Evolutionary conservation across 2,888 invertebrate species (phyloP), one percentile per base, ranked within the genome.

Genomic region (Allolobophora icterica): DNA sequence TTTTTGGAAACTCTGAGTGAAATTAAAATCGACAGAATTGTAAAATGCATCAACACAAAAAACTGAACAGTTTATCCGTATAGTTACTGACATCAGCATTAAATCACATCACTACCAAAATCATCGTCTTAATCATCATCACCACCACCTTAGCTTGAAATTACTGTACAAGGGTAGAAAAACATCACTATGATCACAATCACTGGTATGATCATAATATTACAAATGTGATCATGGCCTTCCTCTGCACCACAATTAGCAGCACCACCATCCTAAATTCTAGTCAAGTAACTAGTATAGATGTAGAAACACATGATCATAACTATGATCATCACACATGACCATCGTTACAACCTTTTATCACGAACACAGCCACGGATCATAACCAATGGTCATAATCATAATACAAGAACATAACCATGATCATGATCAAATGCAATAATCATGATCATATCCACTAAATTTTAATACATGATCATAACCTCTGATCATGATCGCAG

Each of bases 41-140:
- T 71, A 30, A 71, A 71, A 71, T 71, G 71, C 71, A n/a, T 71
- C 71, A 71, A 71, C n/a, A 71, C 71, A 71, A 71, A 71, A 71
- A 71, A 52, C 42, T 52, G 52, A 52, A 52, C 52, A 52, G 17
- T n/a, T 71, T 8, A 71, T 71, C 71, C 8, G 30, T 11, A 30
- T 71, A 24, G 24, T 52, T 71, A 52, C 6, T 24, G 24, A 24
- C 24, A 45, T 45, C 45, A 45, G 19, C 45, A 45, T 45, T 19
- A 45, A 45, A 13, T 6, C 5, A 52, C 24, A 24, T 52, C 52
- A 52, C 24, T 24, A 21, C 21, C 1, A 24, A 52, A 24, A 52
- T 21, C 21, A 30, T 71, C 71, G 17, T 30, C 71, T 24, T 52
- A 21, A 52, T 52, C 52, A 71, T 71, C 71, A 71, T 71, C 71